Evolutionary conservation across 2,888 invertebrate genomes (phyloP).

Genomic region (Pachydiplax longipennis): DNA sequence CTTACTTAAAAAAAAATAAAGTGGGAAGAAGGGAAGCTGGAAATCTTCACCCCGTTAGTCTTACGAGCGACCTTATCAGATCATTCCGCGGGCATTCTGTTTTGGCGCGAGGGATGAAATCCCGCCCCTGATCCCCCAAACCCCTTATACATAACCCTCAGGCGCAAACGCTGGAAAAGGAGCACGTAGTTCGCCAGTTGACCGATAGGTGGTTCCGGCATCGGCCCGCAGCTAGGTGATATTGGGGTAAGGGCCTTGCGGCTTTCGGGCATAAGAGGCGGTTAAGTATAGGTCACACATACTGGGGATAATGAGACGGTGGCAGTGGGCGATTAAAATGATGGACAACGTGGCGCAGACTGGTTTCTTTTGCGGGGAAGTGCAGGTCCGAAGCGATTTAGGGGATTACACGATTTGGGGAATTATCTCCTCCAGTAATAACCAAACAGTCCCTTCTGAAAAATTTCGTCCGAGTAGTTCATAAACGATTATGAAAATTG

Average conservation of each 20-base stretch:
- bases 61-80: constrained; percentile 16
- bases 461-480: too few relatives aligned
- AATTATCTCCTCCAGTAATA: too few relatives aligned
- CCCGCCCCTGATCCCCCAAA: background rate
- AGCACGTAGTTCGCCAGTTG: constrained; percentile 25
- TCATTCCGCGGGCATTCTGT: constrained; percentile 31
- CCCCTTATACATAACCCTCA: background rate
- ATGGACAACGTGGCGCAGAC: constrained; percentile 2
- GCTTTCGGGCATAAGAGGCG: background rate
- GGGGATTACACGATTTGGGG: too few relatives aligned
- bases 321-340: constrained; percentile 24
- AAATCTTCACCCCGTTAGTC: constrained; percentile 44
- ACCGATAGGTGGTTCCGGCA: constrained; percentile 43
- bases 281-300: constrained; percentile 26
- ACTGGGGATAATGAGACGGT: background rate
- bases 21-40: constrained; percentile 10
- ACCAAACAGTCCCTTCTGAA: too few relatives aligned
- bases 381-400: too few relatives aligned
- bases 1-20: background rate
- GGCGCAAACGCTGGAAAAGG: constrained; percentile 6
- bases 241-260: background rate
- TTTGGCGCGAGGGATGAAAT: background rate
- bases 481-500: too few relatives aligned
- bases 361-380: background rate
- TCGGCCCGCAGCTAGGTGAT: background rate